Conservation (phyloP, 1,140 invertebrate species). For the Scylla paramamosain region DNA sequence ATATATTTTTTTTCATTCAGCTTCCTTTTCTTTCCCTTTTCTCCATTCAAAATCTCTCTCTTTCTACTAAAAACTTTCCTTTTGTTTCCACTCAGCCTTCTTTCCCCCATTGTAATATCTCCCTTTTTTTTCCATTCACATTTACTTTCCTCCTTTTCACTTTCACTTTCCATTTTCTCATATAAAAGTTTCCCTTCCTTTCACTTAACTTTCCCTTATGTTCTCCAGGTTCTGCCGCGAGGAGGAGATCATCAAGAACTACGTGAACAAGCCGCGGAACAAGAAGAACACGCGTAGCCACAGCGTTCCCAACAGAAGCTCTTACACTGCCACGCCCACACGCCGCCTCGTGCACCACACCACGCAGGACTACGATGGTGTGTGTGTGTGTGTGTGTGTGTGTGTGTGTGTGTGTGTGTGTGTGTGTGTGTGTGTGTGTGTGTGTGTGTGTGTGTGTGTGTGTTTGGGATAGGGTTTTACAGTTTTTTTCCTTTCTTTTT, state of each 20-base stretch:
- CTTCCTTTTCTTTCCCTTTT: not conserved
- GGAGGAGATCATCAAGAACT: constrained; percentile 77
- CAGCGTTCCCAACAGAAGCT: constrained; percentile 72
- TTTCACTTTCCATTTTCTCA: no score
- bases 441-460: not conserved
- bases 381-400: not conserved
- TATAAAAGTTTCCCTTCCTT: not conserved
- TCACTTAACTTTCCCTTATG: not conserved
- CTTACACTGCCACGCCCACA: not conserved
- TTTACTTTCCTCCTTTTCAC: not conserved
- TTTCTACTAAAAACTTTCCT: not conserved
- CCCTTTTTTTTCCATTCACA: not conserved
- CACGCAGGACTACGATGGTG: constrained; percentile 77
- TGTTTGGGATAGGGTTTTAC: no score
- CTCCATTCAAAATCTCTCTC: no score
- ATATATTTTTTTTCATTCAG: not conserved
- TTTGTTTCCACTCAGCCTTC: not conserved
- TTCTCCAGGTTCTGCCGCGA: constrained; percentile 75
- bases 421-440: not conserved
- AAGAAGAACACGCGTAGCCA: constrained; percentile 75
- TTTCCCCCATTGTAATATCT: not conserved
- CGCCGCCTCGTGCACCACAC: constrained; percentile 65
- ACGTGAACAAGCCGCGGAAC: constrained; percentile 76
- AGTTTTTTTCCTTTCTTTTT: no score
- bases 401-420: not conserved